A percentile compares a stretch with the other conserved stretches of the same genome.
Evolutionary conservation across 2,113 vertebrate genomes (phyloP).

Genomic region (Ammodytes marinus): DNA sequence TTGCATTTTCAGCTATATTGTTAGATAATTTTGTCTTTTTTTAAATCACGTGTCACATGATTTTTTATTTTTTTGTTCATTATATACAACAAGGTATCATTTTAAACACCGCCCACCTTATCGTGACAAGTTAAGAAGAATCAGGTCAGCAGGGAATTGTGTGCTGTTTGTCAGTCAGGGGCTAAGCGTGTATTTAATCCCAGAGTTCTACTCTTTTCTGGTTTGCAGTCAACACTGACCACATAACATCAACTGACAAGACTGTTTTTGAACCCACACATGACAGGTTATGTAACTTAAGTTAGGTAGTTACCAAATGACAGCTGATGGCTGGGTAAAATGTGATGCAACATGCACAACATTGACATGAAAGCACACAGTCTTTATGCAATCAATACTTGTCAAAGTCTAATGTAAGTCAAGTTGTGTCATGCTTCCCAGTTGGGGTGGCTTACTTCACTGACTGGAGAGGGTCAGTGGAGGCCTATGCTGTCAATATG

Average conservation of each 20-base stretch:
- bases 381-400: constrained; percentile 38
- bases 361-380: background rate
- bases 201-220: constrained; percentile 58
- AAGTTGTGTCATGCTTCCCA: constrained; percentile 42
- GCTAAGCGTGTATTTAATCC: constrained; percentile 61
- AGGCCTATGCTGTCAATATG: constrained; percentile 53
- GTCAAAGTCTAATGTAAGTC: constrained; percentile 2
- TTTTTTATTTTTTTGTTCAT: constrained; percentile 24
- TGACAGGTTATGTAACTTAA: constrained; percentile 68
- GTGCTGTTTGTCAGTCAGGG: constrained; percentile 49
- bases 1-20: background rate
- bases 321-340: constrained; percentile 32
- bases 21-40: constrained; percentile 7
- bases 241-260: constrained; percentile 75
- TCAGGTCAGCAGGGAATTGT: constrained; percentile 67
- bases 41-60: background rate
- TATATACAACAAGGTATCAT: constrained; percentile 38
- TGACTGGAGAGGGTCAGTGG: constrained; percentile 40
- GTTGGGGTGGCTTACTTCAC: background rate
- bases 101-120: constrained; percentile 50
- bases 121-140: constrained; percentile 64
- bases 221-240: constrained; percentile 76
- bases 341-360: constrained; percentile 8
- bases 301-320: constrained; percentile 58
- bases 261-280: constrained; percentile 73